Base-by-base conservation (phyloP, 2,888 invertebrate species). In the Idaea aversata region DNA sequence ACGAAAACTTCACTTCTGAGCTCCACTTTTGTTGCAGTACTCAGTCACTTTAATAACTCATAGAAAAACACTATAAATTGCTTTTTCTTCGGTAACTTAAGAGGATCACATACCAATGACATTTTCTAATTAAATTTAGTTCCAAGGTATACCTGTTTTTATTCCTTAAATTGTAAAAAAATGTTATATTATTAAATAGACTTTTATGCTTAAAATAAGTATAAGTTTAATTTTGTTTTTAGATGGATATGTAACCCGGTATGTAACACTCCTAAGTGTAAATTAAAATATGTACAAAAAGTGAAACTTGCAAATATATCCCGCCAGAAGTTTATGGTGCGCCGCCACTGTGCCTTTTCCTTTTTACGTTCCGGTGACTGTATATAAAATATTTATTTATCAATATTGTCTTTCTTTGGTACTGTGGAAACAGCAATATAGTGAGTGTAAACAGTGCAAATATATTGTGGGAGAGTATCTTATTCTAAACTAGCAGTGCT, bases 271-370 rank as follows among this genome's bases (percentile, higher is more conserved):
- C 15, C 5, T 58, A 58, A 2, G 75, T 65, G 62, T 25, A 67
- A 64, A 71, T 76, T n/a, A 75, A 69, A 74, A 72, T 80, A 81
- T 80, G 81, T 83, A 82, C 78, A 83, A 83, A 87, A 88, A 74
- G 87, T 88, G 90, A 87, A 87, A 93, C 93, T 93, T 93, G 93
- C 93, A 79, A 93, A 93, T 85, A 92, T 91, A 77, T 93, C 91
- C 82, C 93, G 76, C 93, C 93, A 93, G 90, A 93, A 93, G 92
- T 93, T 93, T 85, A 93, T 91, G 68, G 93, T 93, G 88, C 93
- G 92, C 77, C 93, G 83, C 93, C 93, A 93, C 75, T 93, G 93
- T 88, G 93, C 93, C 80, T 88, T 93, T 81, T 91, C 91, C 87
- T 84, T 88, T 77, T 93, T 93, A 78, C 88, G 82, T 73, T 91